Base-by-base conservation (phyloP, 2,888 invertebrate genomes). In the Microctonus hyperodae region DNA sequence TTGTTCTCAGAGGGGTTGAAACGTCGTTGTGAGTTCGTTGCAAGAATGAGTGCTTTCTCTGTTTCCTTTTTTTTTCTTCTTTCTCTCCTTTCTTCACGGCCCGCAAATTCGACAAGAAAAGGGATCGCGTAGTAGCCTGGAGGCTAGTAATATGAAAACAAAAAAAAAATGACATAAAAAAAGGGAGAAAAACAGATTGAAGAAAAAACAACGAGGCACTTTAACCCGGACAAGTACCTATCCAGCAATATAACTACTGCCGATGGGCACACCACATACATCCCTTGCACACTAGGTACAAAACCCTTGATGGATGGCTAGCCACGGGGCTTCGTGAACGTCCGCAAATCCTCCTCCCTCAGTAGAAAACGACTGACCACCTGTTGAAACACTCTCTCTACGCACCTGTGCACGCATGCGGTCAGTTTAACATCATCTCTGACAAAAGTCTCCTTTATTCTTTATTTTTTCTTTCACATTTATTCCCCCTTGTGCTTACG, bases 1-100 rank as follows among this genome's bases (percentile, higher is more conserved):
- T 90, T 90, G 90, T 90, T 90, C 89, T 86, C 85, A 86, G 86
- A 51, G 23, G 35, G 87, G 87, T 86, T 87, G 87, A 86, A 87
- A 87, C 86, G 86, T 75, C 74, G 77, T 85, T 86, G 69, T 68
- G 73, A 74, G 74, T 75, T 77, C 74, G 74, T 72, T 72, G 74
- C 50, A 10, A 25, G 16, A 50, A 7, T 60, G 48, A 50, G 16
- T 60, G 44, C 20, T 44, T 20, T 31, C 37, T 35, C 37, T 22
- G 23, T 28, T 48, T 50, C 28, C 31, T 31, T 31, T 13, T 37
- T 60, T 60, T 50, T 60, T 60, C 48, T 60, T 60, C 48, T 60
- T 50, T 28, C 22, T 37, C 25, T 62, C 28, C 22, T 40, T 35
- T 16, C 25, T 51, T 51, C 11, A 11, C 51, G 25, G 11, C 25